Conservation (phyloP, 1,140 invertebrate genomes). For the Eurosta solidaginis region DNA sequence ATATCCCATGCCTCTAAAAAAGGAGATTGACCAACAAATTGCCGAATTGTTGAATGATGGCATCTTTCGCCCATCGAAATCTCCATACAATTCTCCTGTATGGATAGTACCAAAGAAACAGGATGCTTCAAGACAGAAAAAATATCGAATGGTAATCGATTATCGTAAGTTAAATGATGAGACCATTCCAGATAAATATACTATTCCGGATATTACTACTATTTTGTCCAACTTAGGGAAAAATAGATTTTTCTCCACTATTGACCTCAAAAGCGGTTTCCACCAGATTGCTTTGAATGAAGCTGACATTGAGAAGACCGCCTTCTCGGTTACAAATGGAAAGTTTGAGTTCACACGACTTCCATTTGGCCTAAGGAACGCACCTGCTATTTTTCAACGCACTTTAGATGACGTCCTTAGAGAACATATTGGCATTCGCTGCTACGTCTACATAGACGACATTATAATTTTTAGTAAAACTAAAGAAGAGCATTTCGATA, state of each 20-base stretch:
- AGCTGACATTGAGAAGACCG: conserved; percentile 35
- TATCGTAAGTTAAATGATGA: conserved; percentile 32
- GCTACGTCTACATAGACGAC: too few species aligned
- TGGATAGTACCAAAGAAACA: conserved; percentile 26
- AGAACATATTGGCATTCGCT: conserved; percentile 32
- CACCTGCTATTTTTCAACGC: conserved; percentile 42
- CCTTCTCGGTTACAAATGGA: neutral
- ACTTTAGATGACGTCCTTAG: conserved; percentile 42
- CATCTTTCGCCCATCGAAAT: conserved; percentile 15
- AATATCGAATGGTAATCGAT: conserved; percentile 10
- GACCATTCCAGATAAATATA: conserved; percentile 34
- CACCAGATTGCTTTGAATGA: conserved; percentile 39
- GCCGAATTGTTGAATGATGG: neutral
- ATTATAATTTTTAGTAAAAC: too few species aligned
- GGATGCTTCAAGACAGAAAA: neutral
- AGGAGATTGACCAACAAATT: too few species aligned
- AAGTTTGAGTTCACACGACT: conserved; percentile 36
- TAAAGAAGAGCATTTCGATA: too few species aligned
- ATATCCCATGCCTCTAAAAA: neutral
- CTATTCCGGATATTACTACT: conserved; percentile 39
- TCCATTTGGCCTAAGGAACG: conserved; percentile 53
- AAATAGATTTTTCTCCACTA: conserved; percentile 37
- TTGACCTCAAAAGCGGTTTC: conserved; percentile 41
- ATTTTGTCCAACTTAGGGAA: conserved; percentile 38
- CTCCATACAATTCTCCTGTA: conserved; percentile 18